Evolutionary conservation across 2,797 vertebrate genomes (phyloP).

Genomic region (Onychomys torridus): DNA sequence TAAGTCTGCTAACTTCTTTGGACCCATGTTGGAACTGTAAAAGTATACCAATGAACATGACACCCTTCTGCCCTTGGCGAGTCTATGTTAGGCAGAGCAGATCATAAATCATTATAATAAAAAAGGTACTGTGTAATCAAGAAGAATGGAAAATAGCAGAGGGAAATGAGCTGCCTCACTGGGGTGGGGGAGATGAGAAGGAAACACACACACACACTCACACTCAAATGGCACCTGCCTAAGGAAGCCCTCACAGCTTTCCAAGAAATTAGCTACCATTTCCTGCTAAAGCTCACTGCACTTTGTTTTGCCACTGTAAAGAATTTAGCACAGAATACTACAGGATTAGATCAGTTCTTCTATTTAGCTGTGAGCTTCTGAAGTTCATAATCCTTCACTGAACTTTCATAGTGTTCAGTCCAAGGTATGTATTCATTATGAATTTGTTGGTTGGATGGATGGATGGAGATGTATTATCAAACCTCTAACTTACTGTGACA

Average conservation of each 20-base stretch:
- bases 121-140: background rate
- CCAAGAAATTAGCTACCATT: background rate
- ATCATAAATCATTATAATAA: slow-evolving; percentile 2
- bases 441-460: background rate
- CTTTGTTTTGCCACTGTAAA: background rate
- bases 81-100: background rate
- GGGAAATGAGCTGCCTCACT: background rate
- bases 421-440: background rate
- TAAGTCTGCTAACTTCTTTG: background rate
- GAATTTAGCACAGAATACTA: background rate
- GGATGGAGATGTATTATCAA: background rate
- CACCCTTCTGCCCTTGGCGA: background rate
- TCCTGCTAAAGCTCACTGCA: background rate
- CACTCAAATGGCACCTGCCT: no score
- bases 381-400: background rate
- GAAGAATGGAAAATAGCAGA: background rate
- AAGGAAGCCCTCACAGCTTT: background rate
- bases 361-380: background rate
- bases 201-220: background rate
- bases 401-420: background rate
- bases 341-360: background rate
- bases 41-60: background rate
- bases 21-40: background rate
- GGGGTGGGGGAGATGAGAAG: rapidly evolving
- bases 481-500: slow-evolving; percentile 28